phyloP scores from a whole-genome alignment of 2,113 vertebrate species.

The Scytalopus superciliaris region DNA sequence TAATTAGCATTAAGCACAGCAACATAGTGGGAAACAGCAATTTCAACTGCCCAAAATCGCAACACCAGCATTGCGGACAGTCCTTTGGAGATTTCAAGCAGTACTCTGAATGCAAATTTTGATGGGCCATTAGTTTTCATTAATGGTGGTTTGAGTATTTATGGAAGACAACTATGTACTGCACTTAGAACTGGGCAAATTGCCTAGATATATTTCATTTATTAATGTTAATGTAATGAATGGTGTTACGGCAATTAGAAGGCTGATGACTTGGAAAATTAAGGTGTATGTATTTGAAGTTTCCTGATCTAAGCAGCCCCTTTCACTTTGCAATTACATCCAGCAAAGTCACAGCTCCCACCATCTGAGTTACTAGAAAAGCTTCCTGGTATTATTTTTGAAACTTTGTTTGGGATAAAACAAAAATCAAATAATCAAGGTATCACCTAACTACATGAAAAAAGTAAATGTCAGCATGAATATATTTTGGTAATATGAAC shows the following conservation, averaged over 20 bases:
- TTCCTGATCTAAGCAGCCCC: conserved; percentile 51
- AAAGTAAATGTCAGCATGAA: neutral
- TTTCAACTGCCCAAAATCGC: conserved; percentile 64
- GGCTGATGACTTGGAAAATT: conserved; percentile 76
- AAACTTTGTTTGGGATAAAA: neutral
- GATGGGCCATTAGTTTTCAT: conserved; percentile 82
- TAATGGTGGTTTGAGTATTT: conserved; percentile 77
- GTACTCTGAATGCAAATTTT: conserved; percentile 66
- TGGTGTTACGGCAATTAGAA: conserved; percentile 74
- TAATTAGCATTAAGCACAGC: conserved; percentile 57
- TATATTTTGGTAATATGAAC: neutral
- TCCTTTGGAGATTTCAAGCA: conserved; percentile 70
- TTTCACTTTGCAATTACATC: neutral
- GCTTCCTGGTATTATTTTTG: neutral
- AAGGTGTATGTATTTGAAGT: conserved; percentile 62
- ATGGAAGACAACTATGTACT: conserved; percentile 78
- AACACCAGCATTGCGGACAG: conserved; percentile 50
- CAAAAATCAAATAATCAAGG: neutral
- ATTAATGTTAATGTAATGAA: conserved; percentile 78
- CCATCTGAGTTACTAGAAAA: neutral
- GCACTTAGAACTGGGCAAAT: conserved; percentile 73
- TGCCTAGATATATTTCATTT: conserved; percentile 76
- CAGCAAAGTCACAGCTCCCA: neutral
- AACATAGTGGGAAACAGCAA: conserved; percentile 57
- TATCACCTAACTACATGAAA: neutral